A percentile compares a stretch with the other conserved stretches of the same genome.
Conservation (phyloP, 2,113 vertebrate species). For the Upupa epops region DNA sequence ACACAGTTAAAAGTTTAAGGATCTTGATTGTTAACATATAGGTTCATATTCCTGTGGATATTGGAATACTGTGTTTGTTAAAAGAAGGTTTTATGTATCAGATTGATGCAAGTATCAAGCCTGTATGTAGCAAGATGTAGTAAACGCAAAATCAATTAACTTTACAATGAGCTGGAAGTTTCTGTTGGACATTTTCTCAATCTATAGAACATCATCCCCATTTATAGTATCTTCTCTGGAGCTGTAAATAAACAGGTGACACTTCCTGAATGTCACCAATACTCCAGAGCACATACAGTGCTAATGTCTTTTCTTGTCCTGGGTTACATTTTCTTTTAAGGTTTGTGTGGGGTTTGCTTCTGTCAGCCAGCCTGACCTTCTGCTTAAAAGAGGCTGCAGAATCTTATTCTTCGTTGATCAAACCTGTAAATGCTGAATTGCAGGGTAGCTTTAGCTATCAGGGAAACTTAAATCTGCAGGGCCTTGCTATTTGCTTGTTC, state of each 20-base stretch:
- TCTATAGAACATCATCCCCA: not conserved
- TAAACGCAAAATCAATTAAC: not conserved
- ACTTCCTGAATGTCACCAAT: not conserved
- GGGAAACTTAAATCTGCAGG: not conserved
- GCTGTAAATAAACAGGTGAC: not conserved
- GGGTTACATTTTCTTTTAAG: not conserved
- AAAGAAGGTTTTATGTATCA: not conserved
- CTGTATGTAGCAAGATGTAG: not conserved
- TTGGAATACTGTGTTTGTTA: not conserved
- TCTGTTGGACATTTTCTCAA: not conserved
- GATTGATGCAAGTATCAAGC: not conserved
- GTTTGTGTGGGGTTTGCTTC: not conserved
- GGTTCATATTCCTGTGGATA: not conserved
- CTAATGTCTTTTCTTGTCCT: not conserved
- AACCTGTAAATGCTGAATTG: not conserved
- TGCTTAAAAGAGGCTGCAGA: not conserved
- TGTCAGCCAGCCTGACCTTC: not conserved
- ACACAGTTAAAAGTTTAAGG: not conserved
- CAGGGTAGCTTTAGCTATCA: not conserved
- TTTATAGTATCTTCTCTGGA: not conserved
- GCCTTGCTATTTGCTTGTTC: not conserved
- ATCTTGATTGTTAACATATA: not conserved
- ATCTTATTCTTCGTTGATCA: not conserved
- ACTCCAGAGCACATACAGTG: not conserved
- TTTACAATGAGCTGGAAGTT: not conserved